Percentiles rank a stretch among this genome's conserved stretches.
These are phyloP conservation scores for Cirrhinus molitorella DNA, from an alignment of 2,797 vertebrate genomes.

Conservation along the genomic window DNA sequence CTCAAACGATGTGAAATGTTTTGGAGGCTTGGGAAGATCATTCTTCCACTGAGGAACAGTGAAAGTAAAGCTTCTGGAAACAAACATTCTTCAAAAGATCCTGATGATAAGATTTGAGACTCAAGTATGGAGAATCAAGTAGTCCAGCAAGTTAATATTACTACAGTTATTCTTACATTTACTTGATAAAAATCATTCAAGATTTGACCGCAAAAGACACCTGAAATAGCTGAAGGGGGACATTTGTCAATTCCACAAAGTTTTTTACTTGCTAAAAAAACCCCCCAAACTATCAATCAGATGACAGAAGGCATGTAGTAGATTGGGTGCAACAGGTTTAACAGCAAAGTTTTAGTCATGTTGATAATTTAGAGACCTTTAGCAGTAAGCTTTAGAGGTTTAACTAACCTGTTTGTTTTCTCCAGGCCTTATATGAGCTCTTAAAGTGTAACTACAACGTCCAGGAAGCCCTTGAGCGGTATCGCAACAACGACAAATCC, in stretches of 20 bases:
- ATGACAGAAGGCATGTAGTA: neutral
- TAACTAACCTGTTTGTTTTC: constrained; percentile 7
- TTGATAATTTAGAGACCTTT: neutral
- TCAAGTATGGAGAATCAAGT: too few relatives aligned
- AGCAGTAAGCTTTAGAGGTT: neutral
- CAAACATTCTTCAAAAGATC: too few relatives aligned
- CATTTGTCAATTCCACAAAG: too few relatives aligned
- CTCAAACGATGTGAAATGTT: neutral
- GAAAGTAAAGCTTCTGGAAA: neutral
- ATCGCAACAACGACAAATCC: constrained; percentile 80
- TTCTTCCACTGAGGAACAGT: too few relatives aligned
- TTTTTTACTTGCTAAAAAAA: neutral
- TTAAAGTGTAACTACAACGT: constrained; percentile 84
- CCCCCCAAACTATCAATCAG: too few relatives aligned
- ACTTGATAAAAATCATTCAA: neutral
- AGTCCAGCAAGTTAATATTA: too few relatives aligned
- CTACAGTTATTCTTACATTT: neutral
- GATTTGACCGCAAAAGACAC: neutral
- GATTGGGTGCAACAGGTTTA: neutral
- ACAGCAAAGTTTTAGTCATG: neutral
- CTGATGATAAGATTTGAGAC: too few relatives aligned
- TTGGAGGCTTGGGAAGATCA: too few relatives aligned
- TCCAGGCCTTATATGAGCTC: constrained; percentile 87
- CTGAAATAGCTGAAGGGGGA: neutral
- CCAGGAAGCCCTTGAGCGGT: constrained; percentile 83